These are phyloP conservation scores for Rynchops niger DNA, from an alignment of 2,113 vertebrate species.

Conservation along the genomic window DNA sequence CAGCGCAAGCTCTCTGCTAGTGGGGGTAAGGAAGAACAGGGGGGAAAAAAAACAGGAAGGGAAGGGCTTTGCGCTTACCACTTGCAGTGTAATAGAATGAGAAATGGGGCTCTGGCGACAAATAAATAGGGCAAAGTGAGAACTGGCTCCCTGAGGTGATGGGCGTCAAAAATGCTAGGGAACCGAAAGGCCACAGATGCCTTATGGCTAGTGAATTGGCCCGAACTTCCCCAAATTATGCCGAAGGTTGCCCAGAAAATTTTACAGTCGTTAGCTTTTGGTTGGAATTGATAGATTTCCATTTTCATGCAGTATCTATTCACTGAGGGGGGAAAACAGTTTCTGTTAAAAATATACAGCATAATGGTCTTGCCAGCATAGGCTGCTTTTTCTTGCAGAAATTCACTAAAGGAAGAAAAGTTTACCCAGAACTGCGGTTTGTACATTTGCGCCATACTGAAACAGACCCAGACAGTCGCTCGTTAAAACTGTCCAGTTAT, in stretches of 20 bases:
- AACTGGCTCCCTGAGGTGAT: neutral
- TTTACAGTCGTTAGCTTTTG: constrained; percentile 22
- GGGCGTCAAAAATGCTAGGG: constrained; percentile 7
- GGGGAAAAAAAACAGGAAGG: neutral
- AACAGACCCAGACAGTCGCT: neutral
- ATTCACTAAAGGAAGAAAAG: neutral
- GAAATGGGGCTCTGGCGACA: neutral
- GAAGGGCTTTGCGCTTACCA: neutral
- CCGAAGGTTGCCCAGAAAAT: neutral
- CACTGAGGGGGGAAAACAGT: neutral
- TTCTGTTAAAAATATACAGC: constrained; percentile 11
- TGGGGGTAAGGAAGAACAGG: neutral
- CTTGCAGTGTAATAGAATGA: neutral
- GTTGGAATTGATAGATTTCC: neutral
- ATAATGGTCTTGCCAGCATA: neutral
- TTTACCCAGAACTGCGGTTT: neutral
- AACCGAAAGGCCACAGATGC: constrained; percentile 50
- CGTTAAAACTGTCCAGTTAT: neutral
- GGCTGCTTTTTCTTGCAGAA: neutral
- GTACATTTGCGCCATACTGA: neutral
- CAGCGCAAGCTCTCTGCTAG: neutral
- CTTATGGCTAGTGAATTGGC: constrained; percentile 12
- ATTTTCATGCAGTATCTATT: neutral
- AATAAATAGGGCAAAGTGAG: constrained; percentile 22
- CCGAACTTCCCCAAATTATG: neutral